Conservation (phyloP, 2,797 vertebrate genomes). For the Leuciscus waleckii region DNA sequence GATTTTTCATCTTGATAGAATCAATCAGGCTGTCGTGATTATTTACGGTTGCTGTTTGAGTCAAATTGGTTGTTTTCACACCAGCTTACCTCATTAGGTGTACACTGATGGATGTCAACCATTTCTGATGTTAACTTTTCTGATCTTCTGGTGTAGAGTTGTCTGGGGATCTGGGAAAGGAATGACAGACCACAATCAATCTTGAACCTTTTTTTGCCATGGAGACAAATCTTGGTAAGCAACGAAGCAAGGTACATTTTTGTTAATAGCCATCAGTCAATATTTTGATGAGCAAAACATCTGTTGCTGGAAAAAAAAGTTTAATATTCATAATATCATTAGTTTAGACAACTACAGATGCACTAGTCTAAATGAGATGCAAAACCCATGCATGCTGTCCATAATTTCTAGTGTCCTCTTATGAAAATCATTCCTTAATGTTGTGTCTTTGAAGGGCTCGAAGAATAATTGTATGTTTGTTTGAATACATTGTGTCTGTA, state of each 20-base stretch:
- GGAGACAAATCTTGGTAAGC: conserved; percentile 33
- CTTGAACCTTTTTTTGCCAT: conserved; percentile 44
- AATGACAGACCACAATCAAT: conserved; percentile 30
- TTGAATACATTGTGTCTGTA: not conserved
- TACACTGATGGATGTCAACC: conserved; percentile 77
- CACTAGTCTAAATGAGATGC: conserved; percentile 49
- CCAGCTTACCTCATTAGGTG: conserved; percentile 75
- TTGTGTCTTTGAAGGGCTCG: not conserved
- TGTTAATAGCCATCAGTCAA: conserved; percentile 31
- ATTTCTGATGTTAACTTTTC: conserved; percentile 80
- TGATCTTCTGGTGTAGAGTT: conserved; percentile 81
- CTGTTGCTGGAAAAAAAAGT: conserved; percentile 47
- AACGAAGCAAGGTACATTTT: conserved; percentile 28
- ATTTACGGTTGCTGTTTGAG: conserved; percentile 22
- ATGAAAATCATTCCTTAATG: not conserved
- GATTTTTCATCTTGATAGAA: conserved; percentile 37
- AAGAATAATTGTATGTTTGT: not conserved
- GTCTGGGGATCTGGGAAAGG: conserved; percentile 81
- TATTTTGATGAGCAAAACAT: conserved; percentile 40
- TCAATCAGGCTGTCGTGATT: conserved; percentile 34
- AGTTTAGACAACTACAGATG: conserved; percentile 46
- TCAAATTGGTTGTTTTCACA: conserved; percentile 34
- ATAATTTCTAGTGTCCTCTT: conserved; percentile 37
- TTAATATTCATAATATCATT: conserved; percentile 31
- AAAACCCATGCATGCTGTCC: conserved; percentile 18